A percentile compares a stretch with the other conserved stretches of the same genome.
phyloP scores from a whole-genome alignment of 2,113 vertebrate species.

The Xiphophorus hellerii region DNA sequence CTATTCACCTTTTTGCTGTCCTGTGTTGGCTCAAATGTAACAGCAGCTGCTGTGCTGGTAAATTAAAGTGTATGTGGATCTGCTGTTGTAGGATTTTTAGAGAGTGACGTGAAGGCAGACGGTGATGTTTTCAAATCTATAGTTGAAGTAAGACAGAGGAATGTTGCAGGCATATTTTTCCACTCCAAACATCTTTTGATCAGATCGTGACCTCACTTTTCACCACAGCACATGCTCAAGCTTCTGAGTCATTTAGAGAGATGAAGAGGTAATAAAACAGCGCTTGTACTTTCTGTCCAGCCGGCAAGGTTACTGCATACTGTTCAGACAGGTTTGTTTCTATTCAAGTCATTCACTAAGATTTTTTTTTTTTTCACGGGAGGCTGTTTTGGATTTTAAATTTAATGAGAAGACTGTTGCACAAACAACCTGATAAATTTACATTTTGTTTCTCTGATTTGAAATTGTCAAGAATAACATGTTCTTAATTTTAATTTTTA shows the following conservation, averaged over 20 bases:
- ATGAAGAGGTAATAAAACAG: constrained; percentile 27
- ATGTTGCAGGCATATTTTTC: constrained; percentile 5
- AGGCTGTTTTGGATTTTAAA: constrained; percentile 21
- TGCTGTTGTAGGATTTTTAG: background rate
- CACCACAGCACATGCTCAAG: constrained; percentile 43
- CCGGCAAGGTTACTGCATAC: background rate
- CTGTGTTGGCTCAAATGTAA: background rate
- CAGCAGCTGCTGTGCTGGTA: background rate
- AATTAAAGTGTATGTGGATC: background rate
- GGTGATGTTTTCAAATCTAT: constrained; percentile 38
- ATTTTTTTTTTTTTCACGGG: constrained; percentile 9
- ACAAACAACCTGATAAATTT: background rate
- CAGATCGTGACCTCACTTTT: constrained; percentile 37
- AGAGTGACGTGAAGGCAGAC: constrained; percentile 16
- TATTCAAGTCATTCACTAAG: background rate
- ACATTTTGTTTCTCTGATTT: background rate
- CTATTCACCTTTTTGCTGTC: constrained; percentile 1
- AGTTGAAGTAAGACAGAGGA: constrained; percentile 3
- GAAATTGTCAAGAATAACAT: background rate
- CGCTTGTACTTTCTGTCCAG: background rate
- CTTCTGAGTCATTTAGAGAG: constrained; percentile 29
- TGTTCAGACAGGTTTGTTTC: too few relatives aligned
- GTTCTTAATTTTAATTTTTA: background rate
- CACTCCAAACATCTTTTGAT: constrained; percentile 11
- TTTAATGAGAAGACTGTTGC: background rate